Evolutionary conservation across 1,140 invertebrate genomes (phyloP).

Genomic region (Notospermus geniculatus): DNA sequence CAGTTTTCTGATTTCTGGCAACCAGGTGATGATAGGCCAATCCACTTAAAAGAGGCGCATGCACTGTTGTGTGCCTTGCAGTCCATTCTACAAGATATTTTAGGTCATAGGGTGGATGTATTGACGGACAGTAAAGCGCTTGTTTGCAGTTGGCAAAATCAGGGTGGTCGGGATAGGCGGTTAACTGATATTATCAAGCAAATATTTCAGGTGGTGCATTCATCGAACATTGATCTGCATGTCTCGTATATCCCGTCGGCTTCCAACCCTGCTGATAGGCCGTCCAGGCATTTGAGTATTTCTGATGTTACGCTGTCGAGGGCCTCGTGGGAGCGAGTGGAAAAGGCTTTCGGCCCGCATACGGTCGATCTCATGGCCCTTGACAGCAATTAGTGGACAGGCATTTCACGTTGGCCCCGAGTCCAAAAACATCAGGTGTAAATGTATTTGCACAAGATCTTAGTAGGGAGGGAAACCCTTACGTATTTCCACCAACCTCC

Average conservation of each 20-base stretch:
- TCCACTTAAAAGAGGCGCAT: neutral
- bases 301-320: neutral
- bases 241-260: neutral
- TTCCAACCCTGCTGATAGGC: neutral
- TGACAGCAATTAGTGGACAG: neutral
- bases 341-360: neutral
- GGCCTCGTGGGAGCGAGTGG: neutral
- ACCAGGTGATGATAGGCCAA: too few relatives aligned
- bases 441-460: slow-evolving; percentile 14
- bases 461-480: neutral
- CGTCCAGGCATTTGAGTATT: neutral
- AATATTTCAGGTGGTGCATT: neutral
- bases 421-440: neutral
- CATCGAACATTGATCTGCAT: neutral
- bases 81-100: neutral
- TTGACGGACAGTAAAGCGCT: neutral
- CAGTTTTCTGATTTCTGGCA: too few relatives aligned
- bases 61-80: neutral
- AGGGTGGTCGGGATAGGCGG: neutral
- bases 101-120: slow-evolving; percentile 1
- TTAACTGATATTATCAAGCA: neutral
- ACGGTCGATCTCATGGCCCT: slow-evolving; percentile 1
- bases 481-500: slow-evolving; percentile 14
- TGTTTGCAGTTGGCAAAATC: neutral
- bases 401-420: neutral